Percentiles rank a stretch among this genome's conserved stretches.
Evolutionary conservation across 2,113 vertebrate species (phyloP).

Genomic region (Onychorhynchus coronatus): DNA sequence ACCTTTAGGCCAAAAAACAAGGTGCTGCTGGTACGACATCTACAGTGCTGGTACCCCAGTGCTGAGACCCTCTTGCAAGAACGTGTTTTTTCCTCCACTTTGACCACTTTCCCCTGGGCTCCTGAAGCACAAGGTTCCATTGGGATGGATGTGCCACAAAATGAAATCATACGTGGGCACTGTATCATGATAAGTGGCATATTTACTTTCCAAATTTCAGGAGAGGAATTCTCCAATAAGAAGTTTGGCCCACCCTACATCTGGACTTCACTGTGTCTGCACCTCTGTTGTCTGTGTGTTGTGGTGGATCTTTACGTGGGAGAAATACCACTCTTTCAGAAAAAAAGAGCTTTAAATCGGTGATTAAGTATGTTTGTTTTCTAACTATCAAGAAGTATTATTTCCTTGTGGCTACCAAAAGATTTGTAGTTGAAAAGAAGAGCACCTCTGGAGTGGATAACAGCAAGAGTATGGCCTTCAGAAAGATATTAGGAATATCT

Average conservation of each 20-base stretch:
- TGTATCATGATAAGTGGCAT: not conserved
- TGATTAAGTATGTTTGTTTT: not conserved
- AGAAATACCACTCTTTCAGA: not conserved
- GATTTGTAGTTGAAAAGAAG: not conserved
- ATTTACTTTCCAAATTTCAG: not conserved
- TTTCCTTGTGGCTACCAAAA: not conserved
- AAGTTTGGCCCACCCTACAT: fast-evolving
- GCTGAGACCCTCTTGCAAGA: not conserved
- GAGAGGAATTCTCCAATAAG: not conserved
- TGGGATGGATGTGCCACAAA: not conserved
- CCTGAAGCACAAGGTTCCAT: fast-evolving
- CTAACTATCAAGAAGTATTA: not conserved
- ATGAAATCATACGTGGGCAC: not conserved
- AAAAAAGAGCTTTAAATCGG: not conserved
- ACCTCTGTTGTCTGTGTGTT: fast-evolving
- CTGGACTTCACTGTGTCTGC: not conserved
- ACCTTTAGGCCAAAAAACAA: not conserved
- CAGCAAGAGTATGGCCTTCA: not conserved
- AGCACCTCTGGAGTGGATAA: not conserved
- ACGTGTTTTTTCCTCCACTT: not conserved
- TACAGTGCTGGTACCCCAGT: fast-evolving
- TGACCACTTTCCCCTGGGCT: not conserved
- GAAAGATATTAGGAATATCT: not conserved
- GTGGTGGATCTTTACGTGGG: not conserved
- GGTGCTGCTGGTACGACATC: not conserved